These are phyloP conservation scores for Camponotus floridanus DNA, from an alignment of 1,140 invertebrate genomes.

Conservation along the genomic window DNA sequence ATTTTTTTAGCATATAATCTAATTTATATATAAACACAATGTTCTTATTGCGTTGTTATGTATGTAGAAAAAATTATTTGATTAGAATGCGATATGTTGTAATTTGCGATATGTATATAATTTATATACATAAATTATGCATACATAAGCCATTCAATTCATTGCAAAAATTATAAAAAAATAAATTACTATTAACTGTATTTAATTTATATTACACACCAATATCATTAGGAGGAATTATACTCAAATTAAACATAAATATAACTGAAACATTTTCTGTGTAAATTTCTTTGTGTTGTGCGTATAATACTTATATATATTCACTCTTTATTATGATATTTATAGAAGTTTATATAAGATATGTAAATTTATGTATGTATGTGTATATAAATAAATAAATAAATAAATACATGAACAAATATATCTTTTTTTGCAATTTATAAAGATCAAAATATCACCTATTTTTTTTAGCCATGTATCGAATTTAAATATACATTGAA, in stretches of 20 bases:
- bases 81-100: not conserved
- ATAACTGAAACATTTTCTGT: constrained; percentile 14
- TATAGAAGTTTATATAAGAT: not conserved
- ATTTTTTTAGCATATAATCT: not conserved
- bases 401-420: too few species aligned
- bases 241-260: constrained; percentile 7
- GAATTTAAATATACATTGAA: not conserved
- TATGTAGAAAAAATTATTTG: constrained; percentile 20
- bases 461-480: constrained; percentile 2
- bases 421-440: not conserved
- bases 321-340: not conserved
- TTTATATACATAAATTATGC: not conserved
- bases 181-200: not conserved
- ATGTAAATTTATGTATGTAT: too few species aligned
- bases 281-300: not conserved
- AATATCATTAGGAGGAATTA: not conserved
- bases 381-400: too few species aligned
- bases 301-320: not conserved
- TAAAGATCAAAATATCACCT: not conserved
- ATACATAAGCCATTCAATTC: not conserved
- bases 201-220: not conserved
- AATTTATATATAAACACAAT: constrained; percentile 24
- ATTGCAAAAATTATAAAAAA: constrained; percentile 2
- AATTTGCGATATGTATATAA: constrained; percentile 11
- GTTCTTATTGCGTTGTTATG: not conserved